Conservation (phyloP, 2,797 vertebrate species). For the Acanthornis magna region DNA sequence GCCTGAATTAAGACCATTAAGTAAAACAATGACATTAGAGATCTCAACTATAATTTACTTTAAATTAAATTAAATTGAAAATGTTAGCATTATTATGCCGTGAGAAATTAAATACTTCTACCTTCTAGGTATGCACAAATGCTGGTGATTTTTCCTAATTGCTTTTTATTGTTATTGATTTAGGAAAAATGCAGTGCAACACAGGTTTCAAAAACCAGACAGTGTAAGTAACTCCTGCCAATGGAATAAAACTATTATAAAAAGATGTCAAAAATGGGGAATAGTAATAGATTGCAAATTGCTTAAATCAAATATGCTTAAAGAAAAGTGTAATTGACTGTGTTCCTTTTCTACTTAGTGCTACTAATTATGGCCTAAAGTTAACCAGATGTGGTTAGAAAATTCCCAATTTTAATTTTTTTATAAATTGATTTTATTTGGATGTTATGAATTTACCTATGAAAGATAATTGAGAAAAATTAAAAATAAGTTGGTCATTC, state of each 20-base stretch:
- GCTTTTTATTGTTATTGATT: not conserved
- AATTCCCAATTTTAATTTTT: not conserved
- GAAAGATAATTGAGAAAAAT: not conserved
- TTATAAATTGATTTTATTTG: not conserved
- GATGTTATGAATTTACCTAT: not conserved
- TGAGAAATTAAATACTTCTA: slow-evolving; percentile 28
- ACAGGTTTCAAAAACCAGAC: not conserved
- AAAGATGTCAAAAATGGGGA: not conserved
- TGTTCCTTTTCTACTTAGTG: not conserved
- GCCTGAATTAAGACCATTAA: slow-evolving; percentile 21
- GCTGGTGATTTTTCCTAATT: not conserved
- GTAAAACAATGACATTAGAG: slow-evolving; percentile 27
- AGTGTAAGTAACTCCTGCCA: not conserved
- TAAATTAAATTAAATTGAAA: slow-evolving; percentile 51
- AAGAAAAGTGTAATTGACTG: not conserved
- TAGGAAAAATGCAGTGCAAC: not conserved
- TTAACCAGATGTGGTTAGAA: not conserved
- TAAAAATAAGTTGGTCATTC: not conserved
- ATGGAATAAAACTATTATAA: not conserved
- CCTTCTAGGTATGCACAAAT: not conserved
- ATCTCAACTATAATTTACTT: slow-evolving; percentile 34
- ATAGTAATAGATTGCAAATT: not conserved
- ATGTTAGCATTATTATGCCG: slow-evolving; percentile 13
- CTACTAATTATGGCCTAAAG: not conserved
- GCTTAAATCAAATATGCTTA: not conserved